These are phyloP conservation scores for Napeogenes sylphis DNA, from an alignment of 2,888 invertebrate species.

Conservation along the genomic window DNA sequence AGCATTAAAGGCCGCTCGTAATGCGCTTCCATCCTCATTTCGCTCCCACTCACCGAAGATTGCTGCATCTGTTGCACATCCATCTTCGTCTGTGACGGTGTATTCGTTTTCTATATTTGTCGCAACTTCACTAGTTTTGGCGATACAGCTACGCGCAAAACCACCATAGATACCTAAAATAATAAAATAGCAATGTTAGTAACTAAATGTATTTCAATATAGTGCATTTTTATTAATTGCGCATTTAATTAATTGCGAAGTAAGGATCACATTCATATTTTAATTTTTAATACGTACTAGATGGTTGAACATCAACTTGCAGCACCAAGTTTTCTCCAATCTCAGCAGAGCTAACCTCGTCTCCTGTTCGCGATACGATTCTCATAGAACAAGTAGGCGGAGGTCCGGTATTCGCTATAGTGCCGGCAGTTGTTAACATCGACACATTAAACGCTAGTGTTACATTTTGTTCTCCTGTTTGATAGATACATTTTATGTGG, in stretches of 20 bases:
- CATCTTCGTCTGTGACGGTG: constrained; percentile 94
- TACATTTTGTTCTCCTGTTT: constrained; percentile 94
- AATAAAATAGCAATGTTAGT: neutral
- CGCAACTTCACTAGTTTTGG: constrained; percentile 90
- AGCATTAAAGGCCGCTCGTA: constrained; percentile 93
- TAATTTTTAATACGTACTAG: constrained; percentile 66
- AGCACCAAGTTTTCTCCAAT: constrained; percentile 93
- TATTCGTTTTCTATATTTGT: constrained; percentile 91
- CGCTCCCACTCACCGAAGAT: constrained; percentile 97
- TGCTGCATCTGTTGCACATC: constrained; percentile 93
- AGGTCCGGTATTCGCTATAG: constrained; percentile 96
- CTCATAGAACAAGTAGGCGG: constrained; percentile 95
- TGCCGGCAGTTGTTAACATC: constrained; percentile 96
- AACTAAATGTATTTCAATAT: neutral
- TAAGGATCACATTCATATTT: neutral
- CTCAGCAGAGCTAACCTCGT: constrained; percentile 93
- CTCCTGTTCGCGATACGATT: constrained; percentile 90
- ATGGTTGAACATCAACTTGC: constrained; percentile 90
- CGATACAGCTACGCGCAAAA: constrained; percentile 94
- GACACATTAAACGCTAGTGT: constrained; percentile 96
- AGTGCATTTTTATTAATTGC: too few species aligned
- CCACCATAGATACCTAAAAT: constrained; percentile 91
- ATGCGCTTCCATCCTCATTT: constrained; percentile 88
- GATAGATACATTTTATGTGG: constrained; percentile 96
- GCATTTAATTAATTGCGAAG: neutral